Conservation (phyloP, 2,888 invertebrate genomes). For the Agriopis aurantiaria region DNA sequence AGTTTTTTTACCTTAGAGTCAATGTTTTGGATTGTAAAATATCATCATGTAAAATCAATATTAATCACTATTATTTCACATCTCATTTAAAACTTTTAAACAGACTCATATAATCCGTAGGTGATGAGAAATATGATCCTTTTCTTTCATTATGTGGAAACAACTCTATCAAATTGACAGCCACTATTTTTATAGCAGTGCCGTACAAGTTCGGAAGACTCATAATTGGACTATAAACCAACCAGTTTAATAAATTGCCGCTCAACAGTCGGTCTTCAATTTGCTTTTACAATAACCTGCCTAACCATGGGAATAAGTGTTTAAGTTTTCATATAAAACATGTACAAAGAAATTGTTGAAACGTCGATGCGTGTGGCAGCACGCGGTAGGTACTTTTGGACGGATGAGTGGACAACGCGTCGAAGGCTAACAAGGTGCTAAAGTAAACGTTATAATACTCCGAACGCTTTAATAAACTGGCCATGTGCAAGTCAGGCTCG, state of each 20-base stretch:
- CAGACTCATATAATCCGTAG: conserved; percentile 2
- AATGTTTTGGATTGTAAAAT: neutral
- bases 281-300: conserved; percentile 17
- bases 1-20: neutral
- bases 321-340: conserved; percentile 26
- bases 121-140: conserved; percentile 22
- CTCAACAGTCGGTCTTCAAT: conserved; percentile 30
- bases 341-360: conserved; percentile 42
- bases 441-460: conserved; percentile 75
- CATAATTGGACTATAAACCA: conserved; percentile 40
- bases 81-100: neutral
- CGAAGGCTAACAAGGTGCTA: conserved; percentile 82
- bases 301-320: conserved; percentile 25
- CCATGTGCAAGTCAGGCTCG: no score
- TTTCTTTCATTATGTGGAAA: conserved; percentile 36
- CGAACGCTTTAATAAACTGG: conserved; percentile 58
- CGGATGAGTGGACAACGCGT: conserved; percentile 62
- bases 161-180: conserved; percentile 39
- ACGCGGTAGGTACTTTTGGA: conserved; percentile 74
- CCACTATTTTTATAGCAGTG: conserved; percentile 27
- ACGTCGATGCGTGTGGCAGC: conserved; percentile 45
- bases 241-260: conserved; percentile 33
- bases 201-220: conserved; percentile 23
- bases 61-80: neutral
- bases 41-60: neutral